Conservation (phyloP, 2,888 invertebrate genomes). For the Sesia bembeciformis region DNA sequence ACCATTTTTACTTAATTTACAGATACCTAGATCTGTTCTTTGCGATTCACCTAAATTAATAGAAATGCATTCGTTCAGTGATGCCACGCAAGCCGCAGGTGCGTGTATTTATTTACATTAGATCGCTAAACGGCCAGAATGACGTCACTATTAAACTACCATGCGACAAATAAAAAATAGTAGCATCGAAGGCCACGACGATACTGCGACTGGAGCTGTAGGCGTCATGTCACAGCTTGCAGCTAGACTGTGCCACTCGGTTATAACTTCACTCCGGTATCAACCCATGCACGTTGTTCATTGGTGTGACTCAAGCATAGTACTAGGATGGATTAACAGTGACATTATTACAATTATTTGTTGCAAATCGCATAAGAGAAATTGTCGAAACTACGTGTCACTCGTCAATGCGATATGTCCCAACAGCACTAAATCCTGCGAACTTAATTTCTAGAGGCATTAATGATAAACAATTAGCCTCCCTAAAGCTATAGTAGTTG, state of each 20-base stretch:
- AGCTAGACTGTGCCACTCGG: background rate
- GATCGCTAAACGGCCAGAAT: background rate
- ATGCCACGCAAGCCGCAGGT: constrained; percentile 1
- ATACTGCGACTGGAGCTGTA: constrained; percentile 6
- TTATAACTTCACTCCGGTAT: background rate
- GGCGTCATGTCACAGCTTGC: constrained; percentile 3
- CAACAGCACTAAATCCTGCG: too few relatives aligned
- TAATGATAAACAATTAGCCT: too few relatives aligned
- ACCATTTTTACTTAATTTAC: background rate
- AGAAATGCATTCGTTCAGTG: constrained; percentile 3
- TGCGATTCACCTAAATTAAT: background rate
- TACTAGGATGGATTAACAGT: background rate
- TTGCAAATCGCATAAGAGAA: too few relatives aligned
- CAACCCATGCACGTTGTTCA: background rate
- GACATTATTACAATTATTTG: too few relatives aligned
- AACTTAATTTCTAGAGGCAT: too few relatives aligned
- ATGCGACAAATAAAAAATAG: constrained; percentile 4
- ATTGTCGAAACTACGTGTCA: too few relatives aligned
- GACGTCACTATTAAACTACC: background rate
- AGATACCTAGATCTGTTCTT: background rate
- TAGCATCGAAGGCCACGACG: constrained; percentile 3
- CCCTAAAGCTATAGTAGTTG: too few relatives aligned
- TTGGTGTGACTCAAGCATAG: background rate
- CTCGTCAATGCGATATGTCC: too few relatives aligned
- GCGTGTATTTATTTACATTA: constrained; percentile 3